Evolutionary conservation across 2,888 invertebrate species (phyloP), one percentile per base, ranked within the genome.

Genomic region (Sphecodes monilicornis): DNA sequence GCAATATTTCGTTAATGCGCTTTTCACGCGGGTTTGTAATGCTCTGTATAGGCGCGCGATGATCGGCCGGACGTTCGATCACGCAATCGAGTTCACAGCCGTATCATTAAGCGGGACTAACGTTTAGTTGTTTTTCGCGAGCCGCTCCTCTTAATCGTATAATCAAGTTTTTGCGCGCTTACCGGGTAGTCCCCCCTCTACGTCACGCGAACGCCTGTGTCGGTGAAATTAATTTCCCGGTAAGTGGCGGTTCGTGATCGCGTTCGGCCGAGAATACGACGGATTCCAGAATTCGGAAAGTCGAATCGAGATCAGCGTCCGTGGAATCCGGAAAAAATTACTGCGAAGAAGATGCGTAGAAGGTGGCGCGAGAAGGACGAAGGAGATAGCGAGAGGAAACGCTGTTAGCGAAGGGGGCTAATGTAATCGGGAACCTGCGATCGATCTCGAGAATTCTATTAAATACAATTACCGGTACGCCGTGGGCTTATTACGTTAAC

Each of bases 401-500:
- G 32, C 54, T 50, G 50, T 50, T 50, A n/a, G 29, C n/a, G 8
- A n/a, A 64, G 50, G 32, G 72, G 50, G 32, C 41, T 57, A 69
- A 73, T 57, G 60, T 74, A 36, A 71, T 84, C 64, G 76, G 13
- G 26, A 39, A 75, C 26, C 39, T 18, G 68, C 46, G 78, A 84
- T 81, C 54, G 78, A 84, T 81, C 76, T 54, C 54, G 50, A 64
- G 81, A 72, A 88, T 83, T 83, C 83, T 73, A 83, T 82, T 77
- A 74, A 77, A 77, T 43, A 74, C 82, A 46, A 84, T 84, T 82
- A 82, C 22, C 73, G 46, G 13, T 41, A 26, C 50, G 54, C 74
- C 54, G 76, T n/a, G 32, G 50, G 78, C 64, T 88, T 80, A 82
- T 88, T 85, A 82, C 88, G 78, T 85, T 81, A 88, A 85, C 69